Evolutionary conservation across 2,888 invertebrate species (phyloP).

Genomic region (Phoronis australis): DNA sequence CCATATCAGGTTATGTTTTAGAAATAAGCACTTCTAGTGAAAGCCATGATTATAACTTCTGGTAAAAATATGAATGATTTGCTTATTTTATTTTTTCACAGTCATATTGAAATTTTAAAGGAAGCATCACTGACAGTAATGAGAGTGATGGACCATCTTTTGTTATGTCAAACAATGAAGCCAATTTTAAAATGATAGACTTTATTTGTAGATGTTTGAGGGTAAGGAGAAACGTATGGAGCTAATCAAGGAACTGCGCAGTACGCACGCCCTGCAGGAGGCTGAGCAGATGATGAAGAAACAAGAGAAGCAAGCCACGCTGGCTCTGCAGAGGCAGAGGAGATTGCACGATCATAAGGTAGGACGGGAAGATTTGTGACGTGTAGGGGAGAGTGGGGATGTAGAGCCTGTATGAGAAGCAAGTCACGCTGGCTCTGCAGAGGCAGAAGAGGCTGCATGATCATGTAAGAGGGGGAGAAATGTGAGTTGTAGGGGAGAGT

Average conservation of each 20-base stretch:
- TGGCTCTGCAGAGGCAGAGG: slow-evolving; percentile 48
- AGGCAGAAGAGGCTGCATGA: slow-evolving; percentile 46
- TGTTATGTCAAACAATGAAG: no score
- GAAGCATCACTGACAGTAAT: no score
- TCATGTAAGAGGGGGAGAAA: no score
- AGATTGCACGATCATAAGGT: slow-evolving; percentile 49
- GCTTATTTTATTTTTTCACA: no score
- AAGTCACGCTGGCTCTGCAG: slow-evolving; percentile 47
- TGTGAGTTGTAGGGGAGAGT: no score
- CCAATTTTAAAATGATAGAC: no score
- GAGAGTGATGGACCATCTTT: no score
- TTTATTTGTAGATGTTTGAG: slow-evolving; percentile 62
- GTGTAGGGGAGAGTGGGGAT: slow-evolving; percentile 58
- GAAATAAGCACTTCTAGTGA: no score
- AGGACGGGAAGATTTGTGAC: background rate
- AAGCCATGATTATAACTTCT: no score
- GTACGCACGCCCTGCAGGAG: slow-evolving; percentile 61
- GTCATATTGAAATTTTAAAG: no score
- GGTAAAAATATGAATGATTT: no score
- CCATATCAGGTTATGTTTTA: no score
- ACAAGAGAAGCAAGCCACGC: slow-evolving; percentile 44
- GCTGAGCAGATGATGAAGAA: slow-evolving; percentile 55
- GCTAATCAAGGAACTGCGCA: slow-evolving; percentile 67
- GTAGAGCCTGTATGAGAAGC: slow-evolving; percentile 56
- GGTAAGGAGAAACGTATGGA: slow-evolving; percentile 67